Evolutionary conservation across 2,888 invertebrate genomes (phyloP).

Genomic region (Cancer borealis): DNA sequence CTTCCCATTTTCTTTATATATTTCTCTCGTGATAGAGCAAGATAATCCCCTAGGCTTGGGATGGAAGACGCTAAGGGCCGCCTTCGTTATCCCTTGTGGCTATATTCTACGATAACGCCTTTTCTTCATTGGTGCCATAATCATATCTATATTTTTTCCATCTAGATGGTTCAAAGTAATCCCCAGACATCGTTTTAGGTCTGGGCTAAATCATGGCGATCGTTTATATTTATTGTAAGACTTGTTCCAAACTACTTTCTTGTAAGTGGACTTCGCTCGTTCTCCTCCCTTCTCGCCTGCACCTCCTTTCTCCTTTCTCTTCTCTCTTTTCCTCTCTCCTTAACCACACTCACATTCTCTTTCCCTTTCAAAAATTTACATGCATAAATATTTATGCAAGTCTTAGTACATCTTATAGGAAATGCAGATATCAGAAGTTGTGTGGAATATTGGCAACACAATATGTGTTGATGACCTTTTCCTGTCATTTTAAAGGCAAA

Average conservation of each 20-base stretch:
- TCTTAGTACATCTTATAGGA: slow-evolving; percentile 15
- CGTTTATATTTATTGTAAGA: slow-evolving; percentile 58
- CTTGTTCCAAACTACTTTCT: slow-evolving; percentile 60
- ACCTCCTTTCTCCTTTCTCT: slow-evolving; percentile 35
- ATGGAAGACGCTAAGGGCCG: slow-evolving; percentile 40
- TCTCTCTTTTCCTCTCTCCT: slow-evolving; percentile 25
- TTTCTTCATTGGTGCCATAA: slow-evolving; percentile 54
- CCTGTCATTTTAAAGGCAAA: neutral
- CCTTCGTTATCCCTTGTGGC: slow-evolving; percentile 24
- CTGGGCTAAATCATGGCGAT: slow-evolving; percentile 57
- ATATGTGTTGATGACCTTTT: neutral
- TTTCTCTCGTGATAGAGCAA: slow-evolving; percentile 34
- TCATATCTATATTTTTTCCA: slow-evolving; percentile 59
- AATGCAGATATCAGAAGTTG: neutral
- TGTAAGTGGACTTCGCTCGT: slow-evolving; percentile 54
- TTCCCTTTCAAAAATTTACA: slow-evolving; percentile 22
- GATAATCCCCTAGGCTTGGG: slow-evolving; percentile 13
- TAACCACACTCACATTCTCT: neutral
- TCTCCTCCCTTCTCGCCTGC: slow-evolving; percentile 8
- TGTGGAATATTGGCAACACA: neutral
- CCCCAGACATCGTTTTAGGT: slow-evolving; percentile 48
- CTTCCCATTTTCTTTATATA: slow-evolving; percentile 37
- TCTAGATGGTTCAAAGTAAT: slow-evolving; percentile 47
- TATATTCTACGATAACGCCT: slow-evolving; percentile 42
- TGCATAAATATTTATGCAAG: slow-evolving; percentile 34